Evolutionary conservation across 37 sponge, comb jelly and placozoan genomes (phyloP), one percentile per base, ranked within the genome.

Genomic region (Haliclona indistincta): DNA sequence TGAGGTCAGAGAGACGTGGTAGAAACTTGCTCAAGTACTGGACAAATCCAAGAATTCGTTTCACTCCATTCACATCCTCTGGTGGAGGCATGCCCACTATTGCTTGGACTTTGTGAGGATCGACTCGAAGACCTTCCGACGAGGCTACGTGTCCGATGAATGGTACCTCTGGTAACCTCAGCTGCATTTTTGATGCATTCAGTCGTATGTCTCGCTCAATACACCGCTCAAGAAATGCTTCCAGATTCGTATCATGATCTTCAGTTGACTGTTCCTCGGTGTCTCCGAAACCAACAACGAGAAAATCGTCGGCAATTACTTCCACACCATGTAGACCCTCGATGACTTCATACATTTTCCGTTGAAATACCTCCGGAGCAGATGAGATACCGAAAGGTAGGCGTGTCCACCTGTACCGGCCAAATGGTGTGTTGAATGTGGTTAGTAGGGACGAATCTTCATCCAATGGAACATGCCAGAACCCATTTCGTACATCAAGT

Each of bases 401-500:
- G 13, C 77, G 65, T 36, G 63, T 72, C 73, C 66, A 81, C 22
- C 52, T 29, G 67, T 77, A 84, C 49, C 85, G 43, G 0, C 83
- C 83, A 56, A 82, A 82, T 49, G 75, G 83, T n/a, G 75, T 75
- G 62, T 82, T 82, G 69, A 82, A 82, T 1, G 83, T 82, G 70
- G 51, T 66, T 20, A 82, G 75, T 42, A 38, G 45, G 26, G 73
- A 23, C 63, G 74, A 72, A 4, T 51, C 20, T 62, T 68, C 15
- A 54, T 70, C 83, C 3, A 81, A 38, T 43, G 36, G 13, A n/a
- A 81, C 13, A 41, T 83, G 84, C 84, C 84, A 83, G 58, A 72
- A 81, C 29, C 74, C 82, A 17, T 73, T 47, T 33, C 67, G 63
- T 68, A 67, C 84, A 67, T 84, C 85, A 5, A 84, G 72, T 11